Conservation (phyloP, 2,797 vertebrate genomes). For the Cetoscarus ocellatus region DNA sequence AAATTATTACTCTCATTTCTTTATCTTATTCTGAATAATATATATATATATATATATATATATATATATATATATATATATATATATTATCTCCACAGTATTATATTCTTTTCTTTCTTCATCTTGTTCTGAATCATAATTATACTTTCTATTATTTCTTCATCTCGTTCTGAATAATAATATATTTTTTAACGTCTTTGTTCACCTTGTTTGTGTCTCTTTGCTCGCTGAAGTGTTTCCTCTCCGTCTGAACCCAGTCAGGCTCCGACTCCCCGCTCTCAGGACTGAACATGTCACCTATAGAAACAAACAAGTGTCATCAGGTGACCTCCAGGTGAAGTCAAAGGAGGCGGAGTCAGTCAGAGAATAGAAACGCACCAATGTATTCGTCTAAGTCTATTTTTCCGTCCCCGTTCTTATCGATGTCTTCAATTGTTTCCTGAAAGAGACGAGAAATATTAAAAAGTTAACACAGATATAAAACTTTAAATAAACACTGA, state of each 20-base stretch:
- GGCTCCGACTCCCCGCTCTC: constrained; percentile 86
- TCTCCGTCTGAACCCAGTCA: constrained; percentile 90
- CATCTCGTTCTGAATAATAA: background rate
- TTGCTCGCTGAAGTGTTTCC: constrained; percentile 88
- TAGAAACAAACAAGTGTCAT: constrained; percentile 11
- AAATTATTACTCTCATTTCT: too few species aligned
- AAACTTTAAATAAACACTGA: too few species aligned
- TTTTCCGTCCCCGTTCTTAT: constrained; percentile 89
- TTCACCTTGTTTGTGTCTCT: constrained; percentile 90
- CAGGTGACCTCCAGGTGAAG: background rate
- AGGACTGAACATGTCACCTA: constrained; percentile 89
- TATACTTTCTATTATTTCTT: background rate
- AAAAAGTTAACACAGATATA: too few species aligned
- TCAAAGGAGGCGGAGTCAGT: background rate
- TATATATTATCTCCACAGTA: too few species aligned
- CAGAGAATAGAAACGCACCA: constrained; percentile 75
- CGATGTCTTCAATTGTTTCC: constrained; percentile 94
- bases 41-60: too few species aligned
- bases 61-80: too few species aligned
- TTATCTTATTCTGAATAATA: too few species aligned
- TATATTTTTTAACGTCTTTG: background rate
- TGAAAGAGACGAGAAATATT: constrained; percentile 45
- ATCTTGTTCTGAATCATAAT: too few species aligned
- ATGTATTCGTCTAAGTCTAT: constrained; percentile 90
- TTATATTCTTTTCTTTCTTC: too few species aligned